phyloP scores from a whole-genome alignment of 2,113 vertebrate species.

The Podiceps cristatus region DNA sequence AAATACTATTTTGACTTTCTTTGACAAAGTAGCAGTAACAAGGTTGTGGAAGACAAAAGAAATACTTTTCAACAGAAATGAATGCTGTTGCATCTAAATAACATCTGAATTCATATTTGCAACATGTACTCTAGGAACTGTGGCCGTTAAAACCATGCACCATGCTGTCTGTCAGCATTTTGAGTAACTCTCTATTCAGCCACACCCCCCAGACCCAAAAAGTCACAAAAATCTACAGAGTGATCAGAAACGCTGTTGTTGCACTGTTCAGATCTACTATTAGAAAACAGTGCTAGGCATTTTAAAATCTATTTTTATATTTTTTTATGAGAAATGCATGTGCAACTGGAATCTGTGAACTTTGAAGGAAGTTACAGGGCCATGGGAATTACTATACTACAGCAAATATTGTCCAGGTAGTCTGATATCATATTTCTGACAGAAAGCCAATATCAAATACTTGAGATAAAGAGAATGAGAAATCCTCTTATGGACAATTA shows the following conservation, averaged over 20 bases:
- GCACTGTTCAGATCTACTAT: fast-evolving
- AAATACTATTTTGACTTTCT: background rate
- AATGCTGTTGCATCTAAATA: background rate
- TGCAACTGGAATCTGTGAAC: background rate
- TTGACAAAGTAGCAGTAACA: background rate
- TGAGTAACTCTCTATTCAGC: background rate
- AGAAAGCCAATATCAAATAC: conserved; percentile 27
- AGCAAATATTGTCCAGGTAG: background rate
- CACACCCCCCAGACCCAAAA: fast-evolving
- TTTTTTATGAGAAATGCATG: background rate
- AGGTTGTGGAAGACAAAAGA: background rate
- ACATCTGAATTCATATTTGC: background rate
- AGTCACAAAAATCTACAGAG: background rate
- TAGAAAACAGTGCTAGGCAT: background rate
- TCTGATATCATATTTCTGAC: conserved; percentile 22
- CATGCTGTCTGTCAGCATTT: background rate
- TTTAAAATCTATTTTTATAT: background rate
- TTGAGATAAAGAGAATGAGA: conserved; percentile 1
- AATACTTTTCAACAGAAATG: background rate
- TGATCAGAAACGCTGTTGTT: background rate
- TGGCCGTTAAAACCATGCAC: background rate
- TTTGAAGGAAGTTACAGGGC: background rate
- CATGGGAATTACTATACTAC: background rate
- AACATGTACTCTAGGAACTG: fast-evolving
- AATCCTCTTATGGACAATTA: background rate